Base-by-base conservation (phyloP, 1,140 invertebrate genomes). In the Paralvinella palmiformis region DNA sequence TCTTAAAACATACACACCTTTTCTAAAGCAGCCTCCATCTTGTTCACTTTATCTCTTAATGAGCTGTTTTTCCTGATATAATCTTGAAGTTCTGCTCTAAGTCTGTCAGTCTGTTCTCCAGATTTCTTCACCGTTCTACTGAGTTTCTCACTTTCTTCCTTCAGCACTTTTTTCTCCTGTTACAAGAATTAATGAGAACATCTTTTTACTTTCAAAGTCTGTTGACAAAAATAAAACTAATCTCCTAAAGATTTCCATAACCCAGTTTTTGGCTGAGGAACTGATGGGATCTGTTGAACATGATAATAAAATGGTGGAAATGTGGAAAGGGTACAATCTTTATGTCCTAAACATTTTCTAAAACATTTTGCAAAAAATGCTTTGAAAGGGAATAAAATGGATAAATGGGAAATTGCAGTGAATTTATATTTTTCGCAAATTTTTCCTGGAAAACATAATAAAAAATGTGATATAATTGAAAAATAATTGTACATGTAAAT, bases 121-220 rank as follows among this genome's bases (percentile, higher is more conserved):
- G 73, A 69, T 50, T 71, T 72, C 27, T 71, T 71, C 27, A 78
- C 58, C n/a, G 70, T 65, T 1, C 64, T 68, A 57, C 73, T 72
- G 48, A 78, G 61, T 56, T 70, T 72, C 35, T 72, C 71, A 58
- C 74, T 74, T 56, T 73, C 74, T 63, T 69, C 68, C 50, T 75
- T 71, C 29, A 76, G 55, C 62, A 68, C 63, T 33, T 63, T 61
- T 36, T 75, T 72, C 45, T 74, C 73, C 76, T 78, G 66, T 58
- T 5, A 22, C 13, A 44, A 65, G n/a, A 63, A 15, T 36, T 33
- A 17, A 53, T 15, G 10, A 53, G 22, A 53, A n/a, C 10, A 15
- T n/a, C 15, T 15, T 53, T 53, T 15, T 15, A 15, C 10, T 7
- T 27, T 53, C 10, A n/a, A n/a, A n/a, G n/a, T n/a, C n/a, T n/a